Percentiles rank a stretch among this genome's conserved stretches.
Evolutionary conservation across 2,888 invertebrate species (phyloP).

Genomic region (Cryptophagus acutangulus): DNA sequence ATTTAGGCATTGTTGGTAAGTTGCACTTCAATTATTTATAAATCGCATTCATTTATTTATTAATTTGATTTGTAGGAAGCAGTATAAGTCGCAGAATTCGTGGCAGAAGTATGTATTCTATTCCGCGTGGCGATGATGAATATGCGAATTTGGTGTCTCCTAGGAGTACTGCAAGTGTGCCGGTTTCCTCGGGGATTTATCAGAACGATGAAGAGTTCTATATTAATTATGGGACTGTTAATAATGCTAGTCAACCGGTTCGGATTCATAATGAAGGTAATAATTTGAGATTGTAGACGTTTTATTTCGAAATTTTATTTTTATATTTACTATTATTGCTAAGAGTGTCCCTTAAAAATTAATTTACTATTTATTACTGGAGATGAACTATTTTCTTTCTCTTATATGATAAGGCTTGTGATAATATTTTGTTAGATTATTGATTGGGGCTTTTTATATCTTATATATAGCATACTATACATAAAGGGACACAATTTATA

Average conservation of each 20-base stretch:
- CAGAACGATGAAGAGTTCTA: conserved; percentile 42
- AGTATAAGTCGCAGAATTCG: conserved; percentile 72
- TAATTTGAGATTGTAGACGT: too few species aligned
- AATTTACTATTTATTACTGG: too few species aligned
- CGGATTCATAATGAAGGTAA: too few species aligned
- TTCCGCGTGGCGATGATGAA: conserved; percentile 65
- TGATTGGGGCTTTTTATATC: too few species aligned
- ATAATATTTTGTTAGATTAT: too few species aligned
- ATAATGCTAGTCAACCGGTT: conserved; percentile 31
- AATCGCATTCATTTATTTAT: background rate
- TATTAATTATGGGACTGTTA: conserved; percentile 42
- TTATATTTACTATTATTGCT: too few species aligned
- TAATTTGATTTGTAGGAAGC: conserved; percentile 52
- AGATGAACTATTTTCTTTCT: too few species aligned
- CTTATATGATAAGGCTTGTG: too few species aligned
- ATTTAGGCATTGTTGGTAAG: conserved; percentile 82
- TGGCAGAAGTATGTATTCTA: conserved; percentile 71
- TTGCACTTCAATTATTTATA: conserved; percentile 14
- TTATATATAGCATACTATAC: too few species aligned
- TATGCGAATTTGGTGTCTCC: conserved; percentile 38
- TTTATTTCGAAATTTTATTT: too few species aligned
- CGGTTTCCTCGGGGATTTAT: conserved; percentile 34
- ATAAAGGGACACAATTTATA: too few species aligned
- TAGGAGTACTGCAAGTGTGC: conserved; percentile 38
- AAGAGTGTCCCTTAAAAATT: too few species aligned